Base-by-base conservation (phyloP, 2,113 vertebrate genomes). In the Dipodomys merriami region DNA sequence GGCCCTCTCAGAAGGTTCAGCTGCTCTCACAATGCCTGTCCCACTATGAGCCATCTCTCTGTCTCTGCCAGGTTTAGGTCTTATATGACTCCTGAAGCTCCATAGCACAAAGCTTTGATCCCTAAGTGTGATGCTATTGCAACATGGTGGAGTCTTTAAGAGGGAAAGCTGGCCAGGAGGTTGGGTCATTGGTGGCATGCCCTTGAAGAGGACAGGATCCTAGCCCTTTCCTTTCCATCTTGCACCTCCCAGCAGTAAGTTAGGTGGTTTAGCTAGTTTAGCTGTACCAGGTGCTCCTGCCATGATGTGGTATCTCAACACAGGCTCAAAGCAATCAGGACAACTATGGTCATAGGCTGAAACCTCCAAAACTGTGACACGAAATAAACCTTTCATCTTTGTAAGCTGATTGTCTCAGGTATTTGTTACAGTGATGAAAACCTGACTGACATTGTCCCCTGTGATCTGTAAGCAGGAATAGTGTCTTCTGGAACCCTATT, bases 1-100 rank as follows among this genome's bases (percentile, higher is more conserved):
- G 3, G 20, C 64, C 11, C 23, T 2, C 53, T 57, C 12, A 57
- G 53, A 57, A 57, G 53, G 53, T n/a, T 81, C 22, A 57, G 20
- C 44, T 30, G 3, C 62, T 49, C 33, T 33, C 1, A 1, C 18
- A 0, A 22, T 10, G 5, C 16, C 79, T 20, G 5, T 4, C 33
- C 18, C 15, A 11, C 44, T 53, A 9, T 2, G 3, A 18, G 27
- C 16, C 71, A 27, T 19, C 71, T 29, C 1, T 49, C 46, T 64
- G n/a, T 7, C 23, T 46, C 25, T 77, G 85, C 19, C 20, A 57
- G 11, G 15, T 25, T 72, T 27, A 8, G 30, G 25, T 57, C 83
- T 15, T 67, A 46, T 77, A 62, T 7, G 29, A 49, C 30, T 15
- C 46, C 72, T 39, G 4, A 67, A 53, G 30, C 60, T n/a, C 62